Evolutionary conservation across 2,888 invertebrate species (phyloP).

Genomic region (Eristalinus sepulchralis): DNA sequence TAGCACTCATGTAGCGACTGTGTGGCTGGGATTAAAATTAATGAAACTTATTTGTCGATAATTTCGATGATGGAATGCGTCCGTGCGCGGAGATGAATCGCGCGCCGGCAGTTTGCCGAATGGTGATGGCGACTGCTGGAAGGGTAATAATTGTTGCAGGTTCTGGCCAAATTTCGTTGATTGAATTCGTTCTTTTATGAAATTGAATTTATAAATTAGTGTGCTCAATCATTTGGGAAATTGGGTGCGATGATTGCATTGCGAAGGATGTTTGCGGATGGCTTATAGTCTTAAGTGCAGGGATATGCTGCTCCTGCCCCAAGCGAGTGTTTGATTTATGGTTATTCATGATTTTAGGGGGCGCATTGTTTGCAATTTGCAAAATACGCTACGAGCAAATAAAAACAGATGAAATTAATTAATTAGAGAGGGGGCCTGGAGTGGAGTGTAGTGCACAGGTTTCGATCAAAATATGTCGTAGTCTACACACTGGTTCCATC

Average conservation of each 20-base stretch:
- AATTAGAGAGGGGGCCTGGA: neutral
- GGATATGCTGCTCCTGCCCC: neutral
- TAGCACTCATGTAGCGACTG: slow-evolving; percentile 35
- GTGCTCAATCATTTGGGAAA: slow-evolving; percentile 34
- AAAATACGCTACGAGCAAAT: neutral
- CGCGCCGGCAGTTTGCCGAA: neutral
- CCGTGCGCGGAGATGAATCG: neutral
- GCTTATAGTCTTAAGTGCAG: neutral
- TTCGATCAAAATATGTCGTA: neutral
- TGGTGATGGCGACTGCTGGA: slow-evolving; percentile 16
- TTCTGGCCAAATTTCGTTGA: slow-evolving; percentile 49
- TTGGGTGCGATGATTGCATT: slow-evolving; percentile 11
- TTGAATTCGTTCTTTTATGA: slow-evolving; percentile 66
- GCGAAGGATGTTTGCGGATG: neutral
- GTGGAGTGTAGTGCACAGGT: neutral
- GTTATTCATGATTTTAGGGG: neutral
- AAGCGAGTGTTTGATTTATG: neutral
- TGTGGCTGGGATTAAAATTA: slow-evolving; percentile 62
- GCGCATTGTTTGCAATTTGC: neutral
- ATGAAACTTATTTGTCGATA: slow-evolving; percentile 63
- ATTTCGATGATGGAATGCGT: slow-evolving; percentile 60
- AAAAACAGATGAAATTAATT: neutral
- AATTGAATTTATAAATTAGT: slow-evolving; percentile 57
- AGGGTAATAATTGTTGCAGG: slow-evolving; percentile 33
- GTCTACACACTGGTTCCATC: slow-evolving; percentile 78